Conservation (phyloP, 2,113 vertebrate genomes). For the Oxygymnocypris stewartii region DNA sequence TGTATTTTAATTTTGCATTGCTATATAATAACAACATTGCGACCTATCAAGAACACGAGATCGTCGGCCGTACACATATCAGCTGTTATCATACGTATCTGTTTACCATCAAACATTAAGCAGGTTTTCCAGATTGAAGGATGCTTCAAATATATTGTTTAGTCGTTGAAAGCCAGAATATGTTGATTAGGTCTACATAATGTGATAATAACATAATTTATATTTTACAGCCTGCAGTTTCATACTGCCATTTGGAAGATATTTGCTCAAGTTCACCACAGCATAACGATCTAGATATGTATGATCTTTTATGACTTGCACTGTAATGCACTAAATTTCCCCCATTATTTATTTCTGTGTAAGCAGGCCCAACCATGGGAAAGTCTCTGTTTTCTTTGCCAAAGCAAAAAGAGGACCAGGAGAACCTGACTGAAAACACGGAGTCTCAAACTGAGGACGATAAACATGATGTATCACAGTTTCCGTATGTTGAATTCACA, state of each 20-base stretch:
- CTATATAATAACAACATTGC: not conserved
- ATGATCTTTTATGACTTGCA: not conserved
- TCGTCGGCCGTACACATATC: not conserved
- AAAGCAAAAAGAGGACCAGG: slow-evolving; percentile 74
- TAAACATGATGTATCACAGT: slow-evolving; percentile 89
- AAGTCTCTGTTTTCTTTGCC: slow-evolving; percentile 84
- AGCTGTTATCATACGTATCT: not conserved
- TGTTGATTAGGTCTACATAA: not conserved
- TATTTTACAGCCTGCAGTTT: not conserved
- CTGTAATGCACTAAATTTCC: not conserved
- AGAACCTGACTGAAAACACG: slow-evolving; percentile 68
- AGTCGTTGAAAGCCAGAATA: not conserved
- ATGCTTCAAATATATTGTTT: not conserved
- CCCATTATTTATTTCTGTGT: not conserved
- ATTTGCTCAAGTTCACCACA: not conserved
- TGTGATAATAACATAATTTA: not conserved
- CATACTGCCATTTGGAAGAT: not conserved
- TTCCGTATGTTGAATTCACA: slow-evolving; percentile 97
- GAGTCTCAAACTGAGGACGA: slow-evolving; percentile 80
- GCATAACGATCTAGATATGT: not conserved
- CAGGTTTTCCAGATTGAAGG: not conserved
- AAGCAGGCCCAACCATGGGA: slow-evolving; percentile 79
- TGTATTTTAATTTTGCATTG: not conserved
- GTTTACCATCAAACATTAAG: not conserved
- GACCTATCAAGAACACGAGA: not conserved